Conservation (phyloP, 64 coral and sea anemone species). For the Platygyra sinensis region DNA sequence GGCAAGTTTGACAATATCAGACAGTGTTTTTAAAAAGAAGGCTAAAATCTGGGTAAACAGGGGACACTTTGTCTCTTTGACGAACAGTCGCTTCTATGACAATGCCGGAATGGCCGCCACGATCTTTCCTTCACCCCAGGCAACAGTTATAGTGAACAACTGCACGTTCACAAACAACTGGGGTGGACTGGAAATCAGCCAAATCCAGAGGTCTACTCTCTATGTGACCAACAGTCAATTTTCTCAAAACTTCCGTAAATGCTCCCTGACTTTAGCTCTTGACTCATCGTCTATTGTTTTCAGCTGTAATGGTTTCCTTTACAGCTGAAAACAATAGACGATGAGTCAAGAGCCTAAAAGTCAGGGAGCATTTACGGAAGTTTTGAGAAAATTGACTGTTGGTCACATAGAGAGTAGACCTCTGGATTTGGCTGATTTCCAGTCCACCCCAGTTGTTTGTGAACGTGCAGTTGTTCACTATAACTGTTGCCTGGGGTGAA, state of each 20-base stretch:
- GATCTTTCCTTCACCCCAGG: neutral
- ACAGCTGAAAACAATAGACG: neutral
- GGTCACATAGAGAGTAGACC: neutral
- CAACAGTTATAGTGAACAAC: neutral
- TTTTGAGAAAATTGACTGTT: neutral
- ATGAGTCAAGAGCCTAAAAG: constrained; percentile 1
- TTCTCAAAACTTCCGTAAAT: neutral
- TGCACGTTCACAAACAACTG: neutral
- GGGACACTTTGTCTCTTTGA: neutral
- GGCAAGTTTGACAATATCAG: neutral
- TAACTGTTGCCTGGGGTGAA: neutral
- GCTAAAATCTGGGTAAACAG: neutral
- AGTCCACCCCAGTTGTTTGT: neutral
- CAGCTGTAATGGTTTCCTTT: neutral
- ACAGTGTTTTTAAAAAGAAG: neutral
- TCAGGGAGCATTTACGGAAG: neutral
- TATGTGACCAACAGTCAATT: neutral
- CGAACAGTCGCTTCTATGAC: neutral
- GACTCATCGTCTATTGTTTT: neutral
- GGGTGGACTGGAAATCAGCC: neutral
- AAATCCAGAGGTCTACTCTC: neutral
- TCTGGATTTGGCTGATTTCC: neutral
- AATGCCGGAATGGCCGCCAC: neutral
- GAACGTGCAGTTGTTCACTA: neutral
- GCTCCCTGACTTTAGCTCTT: neutral